Base-by-base conservation (phyloP, 2,113 vertebrate genomes). In the Microcebus jonahi region DNA sequence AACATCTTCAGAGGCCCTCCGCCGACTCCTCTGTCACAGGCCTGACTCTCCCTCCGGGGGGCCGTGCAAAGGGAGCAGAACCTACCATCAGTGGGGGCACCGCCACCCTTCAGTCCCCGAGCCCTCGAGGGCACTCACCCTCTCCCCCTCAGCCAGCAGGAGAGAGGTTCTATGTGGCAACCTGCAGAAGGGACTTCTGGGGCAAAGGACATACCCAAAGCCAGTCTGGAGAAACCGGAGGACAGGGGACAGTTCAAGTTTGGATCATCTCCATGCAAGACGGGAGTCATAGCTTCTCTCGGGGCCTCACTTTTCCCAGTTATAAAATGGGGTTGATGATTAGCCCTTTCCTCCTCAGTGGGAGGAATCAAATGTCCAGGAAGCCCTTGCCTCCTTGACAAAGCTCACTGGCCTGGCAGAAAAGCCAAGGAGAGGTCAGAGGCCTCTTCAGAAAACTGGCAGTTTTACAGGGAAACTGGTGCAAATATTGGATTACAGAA, bases 401-500 rank as follows among this genome's bases (percentile, higher is more conserved):
- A 82, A 94, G 85, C 77, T 77, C 88, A 76, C 27, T 70, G 57
- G n/a, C 34, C 42, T 42, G 45, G 68, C 88, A 94, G 61, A 76
- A 85, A 1, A 67, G 80, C 89, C 89, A 86, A 91, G 67, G 73
- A 89, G 68, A 93, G 88, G 84, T 75, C 93, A 93, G 70, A 76
- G 21, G 73, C 91, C 53, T 71, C 3, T 21, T 45, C 45, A 94
- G 95, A 81, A 96, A 95, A 82, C 1, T 70, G 90, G 80, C 96
- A 93, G 48, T 95, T 94, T 91, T 95, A 87, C 90, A 88, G 50
- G 84, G 55, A 95, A 94, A 95, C 55, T 2, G 61, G 42, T 20
- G 27, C 59, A 50, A 88, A 93, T 77, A 98, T 93, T 97, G 71
- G 89, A 95, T 97, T 97, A 95, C 97, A 95, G 77, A 75, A 80